phyloP scores from a whole-genome alignment of 2,888 invertebrate genomes.

The Latrodectus hesperus region DNA sequence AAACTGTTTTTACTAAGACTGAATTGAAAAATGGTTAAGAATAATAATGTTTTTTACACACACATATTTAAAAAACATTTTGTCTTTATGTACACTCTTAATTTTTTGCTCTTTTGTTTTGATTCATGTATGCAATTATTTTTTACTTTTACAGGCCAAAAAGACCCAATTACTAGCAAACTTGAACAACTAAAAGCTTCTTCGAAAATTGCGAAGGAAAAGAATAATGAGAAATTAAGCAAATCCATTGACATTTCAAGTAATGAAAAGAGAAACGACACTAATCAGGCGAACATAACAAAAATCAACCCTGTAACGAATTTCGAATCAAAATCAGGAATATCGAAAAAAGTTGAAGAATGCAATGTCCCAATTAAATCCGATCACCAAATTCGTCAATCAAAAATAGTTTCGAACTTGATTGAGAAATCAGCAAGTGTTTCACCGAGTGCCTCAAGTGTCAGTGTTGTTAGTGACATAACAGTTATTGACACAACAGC shows the following conservation, averaged over 20 bases:
- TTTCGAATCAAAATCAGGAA: conserved; percentile 25
- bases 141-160: conserved; percentile 41
- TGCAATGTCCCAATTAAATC: conserved; percentile 54
- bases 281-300: neutral
- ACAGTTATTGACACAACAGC: conserved; percentile 43
- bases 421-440: conserved; percentile 56
- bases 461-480: conserved; percentile 23
- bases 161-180: conserved; percentile 63
- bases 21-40: too few relatives aligned
- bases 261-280: neutral
- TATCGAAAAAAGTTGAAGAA: conserved; percentile 19
- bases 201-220: conserved; percentile 62
- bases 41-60: too few relatives aligned
- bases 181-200: conserved; percentile 58
- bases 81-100: too few relatives aligned
- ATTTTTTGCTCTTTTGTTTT: too few relatives aligned
- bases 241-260: neutral
- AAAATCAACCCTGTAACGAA: conserved; percentile 14
- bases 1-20: too few relatives aligned
- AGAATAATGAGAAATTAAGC: conserved; percentile 56
- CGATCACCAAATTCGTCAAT: conserved; percentile 70
- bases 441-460: conserved; percentile 36
- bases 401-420: conserved; percentile 66
- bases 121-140: too few relatives aligned
- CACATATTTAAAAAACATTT: too few relatives aligned